These are phyloP conservation scores for Aquatica leii DNA, from an alignment of 2,888 invertebrate species.

Conservation along the genomic window DNA sequence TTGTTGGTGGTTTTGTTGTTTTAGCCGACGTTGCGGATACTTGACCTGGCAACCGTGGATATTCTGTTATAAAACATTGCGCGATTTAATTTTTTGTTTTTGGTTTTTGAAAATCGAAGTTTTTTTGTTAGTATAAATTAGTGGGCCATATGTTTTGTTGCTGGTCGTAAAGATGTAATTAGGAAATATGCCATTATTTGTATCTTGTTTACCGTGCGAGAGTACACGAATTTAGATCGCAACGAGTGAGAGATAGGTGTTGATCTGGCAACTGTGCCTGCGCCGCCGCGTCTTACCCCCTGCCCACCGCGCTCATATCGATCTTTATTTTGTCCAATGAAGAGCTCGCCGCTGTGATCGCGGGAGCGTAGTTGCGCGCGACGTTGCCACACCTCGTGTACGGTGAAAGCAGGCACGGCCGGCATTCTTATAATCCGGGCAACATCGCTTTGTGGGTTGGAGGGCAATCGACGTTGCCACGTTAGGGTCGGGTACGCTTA, in stretches of 20 bases:
- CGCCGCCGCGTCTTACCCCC: constrained; percentile 65
- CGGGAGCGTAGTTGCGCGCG: constrained; percentile 65
- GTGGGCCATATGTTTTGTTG: background rate
- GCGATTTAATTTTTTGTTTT: constrained; percentile 43
- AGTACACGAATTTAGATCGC: constrained; percentile 34
- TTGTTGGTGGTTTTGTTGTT: constrained; percentile 59
- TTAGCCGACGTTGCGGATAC: constrained; percentile 59
- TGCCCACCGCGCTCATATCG: constrained; percentile 69
- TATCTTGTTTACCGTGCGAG: constrained; percentile 34
- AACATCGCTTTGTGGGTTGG: constrained; percentile 36
- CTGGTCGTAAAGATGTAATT: constrained; percentile 12
- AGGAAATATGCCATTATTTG: constrained; percentile 27
- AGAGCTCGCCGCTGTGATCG: constrained; percentile 60
- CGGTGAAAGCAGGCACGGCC: constrained; percentile 41
- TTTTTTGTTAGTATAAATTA: constrained; percentile 49
- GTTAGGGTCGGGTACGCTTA: constrained; percentile 34
- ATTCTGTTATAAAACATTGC: constrained; percentile 57
- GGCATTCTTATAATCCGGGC: constrained; percentile 30
- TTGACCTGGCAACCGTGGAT: constrained; percentile 61
- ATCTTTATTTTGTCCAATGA: constrained; percentile 69
- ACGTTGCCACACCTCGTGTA: constrained; percentile 58
- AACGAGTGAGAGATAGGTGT: constrained; percentile 51
- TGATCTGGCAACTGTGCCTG: constrained; percentile 65
- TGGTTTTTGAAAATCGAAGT: background rate
- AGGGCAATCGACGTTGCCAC: constrained; percentile 54